Conservation (phyloP, 2,113 vertebrate species). For the Platysteira castanea region DNA sequence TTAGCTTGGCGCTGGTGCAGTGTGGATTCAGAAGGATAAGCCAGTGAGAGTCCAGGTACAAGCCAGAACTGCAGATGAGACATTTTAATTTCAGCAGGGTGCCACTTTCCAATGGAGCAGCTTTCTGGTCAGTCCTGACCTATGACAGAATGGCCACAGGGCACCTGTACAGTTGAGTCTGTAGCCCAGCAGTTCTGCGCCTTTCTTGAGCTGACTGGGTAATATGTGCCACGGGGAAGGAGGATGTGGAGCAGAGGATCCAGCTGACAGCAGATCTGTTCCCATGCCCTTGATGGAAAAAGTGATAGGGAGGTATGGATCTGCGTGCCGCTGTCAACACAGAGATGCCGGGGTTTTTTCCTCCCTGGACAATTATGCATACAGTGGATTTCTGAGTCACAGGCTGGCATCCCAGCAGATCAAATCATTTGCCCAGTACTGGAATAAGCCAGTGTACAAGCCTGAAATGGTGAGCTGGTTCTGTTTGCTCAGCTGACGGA, state of each 20-base stretch:
- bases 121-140: neutral
- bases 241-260: neutral
- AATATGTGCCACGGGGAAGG: fast-evolving
- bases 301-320: neutral
- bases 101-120: neutral
- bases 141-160: neutral
- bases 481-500: slow-evolving; percentile 13
- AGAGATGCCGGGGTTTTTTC: neutral
- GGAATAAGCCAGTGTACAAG: neutral
- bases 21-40: neutral
- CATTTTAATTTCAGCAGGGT: neutral
- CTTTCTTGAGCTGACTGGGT: neutral
- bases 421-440: neutral
- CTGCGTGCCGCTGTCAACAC: neutral
- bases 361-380: neutral
- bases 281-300: neutral
- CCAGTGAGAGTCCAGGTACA: neutral
- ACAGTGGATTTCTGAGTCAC: slow-evolving; percentile 8
- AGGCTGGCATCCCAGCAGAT: neutral
- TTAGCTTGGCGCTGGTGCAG: neutral
- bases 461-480: neutral
- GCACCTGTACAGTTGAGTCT: neutral
- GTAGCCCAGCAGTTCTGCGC: neutral
- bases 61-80: neutral
- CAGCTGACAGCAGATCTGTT: neutral